Conservation (phyloP, 2,797 vertebrate genomes). For the Acipenser oxyrinchus region DNA sequence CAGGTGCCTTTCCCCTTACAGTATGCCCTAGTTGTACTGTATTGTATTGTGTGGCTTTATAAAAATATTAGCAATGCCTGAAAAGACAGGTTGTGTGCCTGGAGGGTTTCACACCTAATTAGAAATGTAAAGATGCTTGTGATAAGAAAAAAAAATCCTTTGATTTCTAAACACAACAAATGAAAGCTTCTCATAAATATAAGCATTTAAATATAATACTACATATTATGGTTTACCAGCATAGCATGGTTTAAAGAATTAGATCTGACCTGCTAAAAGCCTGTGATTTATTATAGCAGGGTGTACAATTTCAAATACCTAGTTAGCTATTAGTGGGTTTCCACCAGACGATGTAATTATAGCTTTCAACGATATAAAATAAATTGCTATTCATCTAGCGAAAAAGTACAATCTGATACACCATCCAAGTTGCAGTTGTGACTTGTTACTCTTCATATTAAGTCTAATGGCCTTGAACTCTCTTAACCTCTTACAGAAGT, state of each 20-base stretch:
- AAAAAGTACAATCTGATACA: neutral
- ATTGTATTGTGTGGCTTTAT: too few species aligned
- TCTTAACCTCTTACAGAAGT: neutral
- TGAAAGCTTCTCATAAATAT: neutral
- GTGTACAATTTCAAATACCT: constrained; percentile 22
- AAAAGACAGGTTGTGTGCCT: too few species aligned
- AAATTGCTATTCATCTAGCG: constrained; percentile 12
- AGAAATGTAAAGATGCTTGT: too few species aligned
- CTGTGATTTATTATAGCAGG: constrained; percentile 11
- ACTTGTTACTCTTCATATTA: neutral
- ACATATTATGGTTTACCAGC: constrained; percentile 18
- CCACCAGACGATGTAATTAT: constrained; percentile 24
- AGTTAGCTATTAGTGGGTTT: constrained; percentile 18
- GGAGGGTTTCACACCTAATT: too few species aligned
- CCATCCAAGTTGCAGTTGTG: neutral
- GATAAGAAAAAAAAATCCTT: neutral
- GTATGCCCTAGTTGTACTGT: too few species aligned
- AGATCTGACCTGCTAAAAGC: constrained; percentile 11
- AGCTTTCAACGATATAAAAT: constrained; percentile 20
- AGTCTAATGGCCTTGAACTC: neutral
- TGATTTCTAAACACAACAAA: neutral
- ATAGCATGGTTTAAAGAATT: constrained; percentile 20
- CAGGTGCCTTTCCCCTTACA: too few species aligned
- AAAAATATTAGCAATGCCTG: too few species aligned
- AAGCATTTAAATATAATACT: neutral